Base-by-base conservation (phyloP, 1,140 invertebrate species). In the Apocrypta bakeri region DNA sequence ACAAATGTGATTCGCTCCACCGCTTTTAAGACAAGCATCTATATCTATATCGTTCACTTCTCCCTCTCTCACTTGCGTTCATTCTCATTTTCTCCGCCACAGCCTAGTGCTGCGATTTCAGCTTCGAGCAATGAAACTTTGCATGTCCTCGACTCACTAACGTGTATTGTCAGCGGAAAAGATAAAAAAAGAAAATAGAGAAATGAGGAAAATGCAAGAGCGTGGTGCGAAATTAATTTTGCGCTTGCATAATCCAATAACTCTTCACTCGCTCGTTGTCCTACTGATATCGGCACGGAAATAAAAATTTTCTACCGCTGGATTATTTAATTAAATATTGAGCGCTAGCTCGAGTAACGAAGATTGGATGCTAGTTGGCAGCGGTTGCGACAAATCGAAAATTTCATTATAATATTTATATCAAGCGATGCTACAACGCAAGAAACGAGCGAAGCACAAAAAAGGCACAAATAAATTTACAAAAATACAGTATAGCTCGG, bases 301-400 rank as follows among this genome's bases (percentile, higher is more conserved):
- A 86, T 86, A 86, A 88, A 87, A 87, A 84, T 86, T 85, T 76
- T 78, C 74, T 48, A 56, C 24, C 48, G 80, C 63, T 74, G 81
- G 81, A 85, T 86, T 87, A 87, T 88, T 86, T 85, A 87, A 87
- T 88, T 86, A 86, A 87, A 88, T 85, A 86, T 37, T 76, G 81
- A 27, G 79, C 63, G 27, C n/a, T n/a, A 56, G 48, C 48, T 56
- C 6, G 48, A 4, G 48, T 56, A 56, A 56, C 48, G 48, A n/a
- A 56, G 48, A n/a, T n/a, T n/a, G n/a, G n/a, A n/a, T n/a, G 48
- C 17, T 56, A 21, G 21, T 21, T 17, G n/a, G 21, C 48, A 21
- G 7, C 8, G 48, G 48, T 21, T 17, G 48, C 48, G n/a, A 56
- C 63, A 11, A 66, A 25, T 66, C 63, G 24, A 66, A 29, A 66